Percentiles rank a stretch among this genome's conserved stretches.
phyloP scores from a whole-genome alignment of 2,797 vertebrate genomes.

The Sebastes minor region DNA sequence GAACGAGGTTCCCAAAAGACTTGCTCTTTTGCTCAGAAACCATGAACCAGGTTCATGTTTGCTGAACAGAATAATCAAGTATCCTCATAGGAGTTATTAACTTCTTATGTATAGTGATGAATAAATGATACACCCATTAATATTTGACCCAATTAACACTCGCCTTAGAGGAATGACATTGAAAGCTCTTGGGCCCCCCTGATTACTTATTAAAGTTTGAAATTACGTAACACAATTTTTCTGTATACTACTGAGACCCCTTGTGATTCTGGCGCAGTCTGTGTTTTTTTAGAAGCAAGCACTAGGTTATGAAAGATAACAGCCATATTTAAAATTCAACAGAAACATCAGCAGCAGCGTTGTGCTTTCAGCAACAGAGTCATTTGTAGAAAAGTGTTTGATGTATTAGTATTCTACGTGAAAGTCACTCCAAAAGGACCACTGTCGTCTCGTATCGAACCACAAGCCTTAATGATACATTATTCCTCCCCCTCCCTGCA shows the following conservation, averaged over 20 bases:
- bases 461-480: conserved; percentile 53
- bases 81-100: conserved; percentile 15
- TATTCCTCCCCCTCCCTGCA: conserved; percentile 36
- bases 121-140: conserved; percentile 33
- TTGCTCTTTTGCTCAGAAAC: neutral
- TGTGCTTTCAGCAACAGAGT: conserved; percentile 12
- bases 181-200: neutral
- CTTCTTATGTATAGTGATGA: conserved; percentile 27
- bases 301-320: neutral
- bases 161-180: conserved; percentile 17
- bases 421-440: conserved; percentile 40
- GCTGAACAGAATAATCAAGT: neutral
- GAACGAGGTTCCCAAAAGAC: neutral
- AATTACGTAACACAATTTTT: neutral
- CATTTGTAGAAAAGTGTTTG: conserved; percentile 4
- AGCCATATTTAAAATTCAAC: conserved; percentile 16
- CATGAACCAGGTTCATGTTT: neutral
- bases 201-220: neutral
- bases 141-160: conserved; percentile 20
- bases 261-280: neutral
- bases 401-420: conserved; percentile 50
- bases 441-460: conserved; percentile 51
- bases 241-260: neutral
- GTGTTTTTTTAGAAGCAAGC: neutral
- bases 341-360: neutral